Percentiles rank a stretch among this genome's conserved stretches.
Evolutionary conservation across 2,888 invertebrate species (phyloP).

Genomic region (Deilephila porcellus): DNA sequence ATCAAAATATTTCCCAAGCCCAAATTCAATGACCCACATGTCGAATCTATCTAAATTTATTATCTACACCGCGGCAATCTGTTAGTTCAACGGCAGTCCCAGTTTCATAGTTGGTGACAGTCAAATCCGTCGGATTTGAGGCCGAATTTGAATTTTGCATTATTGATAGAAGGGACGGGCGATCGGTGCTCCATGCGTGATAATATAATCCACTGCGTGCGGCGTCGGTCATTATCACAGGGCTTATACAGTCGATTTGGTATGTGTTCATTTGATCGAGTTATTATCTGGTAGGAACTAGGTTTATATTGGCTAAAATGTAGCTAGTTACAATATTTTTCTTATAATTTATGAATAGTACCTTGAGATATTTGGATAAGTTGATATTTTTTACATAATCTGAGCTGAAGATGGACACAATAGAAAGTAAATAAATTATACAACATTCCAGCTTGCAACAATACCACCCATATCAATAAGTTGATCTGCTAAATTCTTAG

Average conservation of each 20-base stretch:
- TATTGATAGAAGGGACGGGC: conserved; percentile 26
- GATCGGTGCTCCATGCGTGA: conserved; percentile 23
- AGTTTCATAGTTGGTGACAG: conserved; percentile 26
- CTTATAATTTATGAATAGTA: too few species aligned
- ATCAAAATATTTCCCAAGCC: neutral
- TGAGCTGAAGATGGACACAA: too few species aligned
- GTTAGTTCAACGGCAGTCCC: conserved; percentile 21
- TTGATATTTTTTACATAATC: too few species aligned
- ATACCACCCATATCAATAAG: too few species aligned
- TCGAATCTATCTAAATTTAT: neutral
- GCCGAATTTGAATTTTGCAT: conserved; percentile 26
- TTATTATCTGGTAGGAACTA: neutral
- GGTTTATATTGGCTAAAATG: too few species aligned
- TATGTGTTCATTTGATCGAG: conserved; percentile 9
- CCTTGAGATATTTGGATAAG: too few species aligned
- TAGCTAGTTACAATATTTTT: too few species aligned
- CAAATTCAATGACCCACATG: neutral
- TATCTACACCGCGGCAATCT: neutral
- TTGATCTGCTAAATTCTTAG: too few species aligned
- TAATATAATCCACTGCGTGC: conserved; percentile 16
- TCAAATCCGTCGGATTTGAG: conserved; percentile 21
- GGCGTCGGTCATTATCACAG: conserved; percentile 11
- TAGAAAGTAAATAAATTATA: too few species aligned
- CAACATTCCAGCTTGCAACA: too few species aligned
- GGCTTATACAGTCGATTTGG: conserved; percentile 8